These are phyloP conservation scores for Podarcis cretensis DNA, from an alignment of 2,113 vertebrate species.

Conservation along the genomic window DNA sequence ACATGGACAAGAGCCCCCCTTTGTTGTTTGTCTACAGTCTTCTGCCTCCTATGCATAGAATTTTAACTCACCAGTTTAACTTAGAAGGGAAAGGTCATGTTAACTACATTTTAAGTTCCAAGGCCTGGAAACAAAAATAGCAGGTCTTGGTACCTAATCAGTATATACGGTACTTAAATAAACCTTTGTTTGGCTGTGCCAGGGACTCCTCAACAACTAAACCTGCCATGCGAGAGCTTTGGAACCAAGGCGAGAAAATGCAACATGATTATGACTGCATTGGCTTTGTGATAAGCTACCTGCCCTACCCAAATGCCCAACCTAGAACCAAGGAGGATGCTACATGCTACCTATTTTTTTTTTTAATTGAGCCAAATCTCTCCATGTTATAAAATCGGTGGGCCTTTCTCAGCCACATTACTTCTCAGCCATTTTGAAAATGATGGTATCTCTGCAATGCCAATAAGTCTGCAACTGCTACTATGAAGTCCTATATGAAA, in stretches of 20 bases:
- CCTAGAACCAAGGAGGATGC: neutral
- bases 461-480: neutral
- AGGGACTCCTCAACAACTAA: neutral
- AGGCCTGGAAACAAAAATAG: too few relatives aligned
- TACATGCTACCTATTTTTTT: neutral
- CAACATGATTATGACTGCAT: neutral
- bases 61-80: neutral
- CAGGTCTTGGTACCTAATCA: too few relatives aligned
- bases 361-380: neutral
- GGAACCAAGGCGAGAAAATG: neutral
- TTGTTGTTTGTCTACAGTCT: neutral
- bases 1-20: too few relatives aligned
- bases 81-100: neutral
- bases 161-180: neutral
- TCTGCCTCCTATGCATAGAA: neutral
- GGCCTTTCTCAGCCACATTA: neutral
- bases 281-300: neutral
- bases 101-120: neutral
- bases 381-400: neutral
- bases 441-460: neutral
- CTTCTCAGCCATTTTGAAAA: neutral
- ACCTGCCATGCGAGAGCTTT: neutral
- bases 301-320: neutral
- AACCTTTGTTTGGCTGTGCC: neutral
- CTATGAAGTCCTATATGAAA: neutral